phyloP scores from a whole-genome alignment of 2,888 invertebrate genomes.

The Cosmorhoe ocellata region DNA sequence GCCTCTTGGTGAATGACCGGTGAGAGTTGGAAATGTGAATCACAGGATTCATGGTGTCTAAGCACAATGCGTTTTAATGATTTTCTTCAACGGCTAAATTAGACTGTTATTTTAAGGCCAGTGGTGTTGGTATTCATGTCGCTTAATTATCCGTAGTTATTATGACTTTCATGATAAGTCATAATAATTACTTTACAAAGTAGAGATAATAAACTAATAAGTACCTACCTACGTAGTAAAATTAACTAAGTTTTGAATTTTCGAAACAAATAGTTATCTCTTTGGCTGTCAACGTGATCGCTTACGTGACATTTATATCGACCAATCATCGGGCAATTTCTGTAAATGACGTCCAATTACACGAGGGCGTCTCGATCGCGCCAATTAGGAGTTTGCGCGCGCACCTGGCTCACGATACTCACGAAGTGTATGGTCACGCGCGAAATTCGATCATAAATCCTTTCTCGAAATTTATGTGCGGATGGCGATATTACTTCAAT shows the following conservation, averaged over 20 bases:
- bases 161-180: neutral
- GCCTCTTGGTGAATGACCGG: conserved; percentile 77
- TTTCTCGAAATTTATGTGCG: conserved; percentile 48
- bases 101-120: conserved; percentile 2
- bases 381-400: conserved; percentile 73
- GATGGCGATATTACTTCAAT: conserved; percentile 41
- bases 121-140: conserved; percentile 2
- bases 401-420: conserved; percentile 76
- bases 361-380: conserved; percentile 68
- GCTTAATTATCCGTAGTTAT: neutral
- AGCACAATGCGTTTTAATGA: conserved; percentile 59
- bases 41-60: conserved; percentile 77
- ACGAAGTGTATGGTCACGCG: conserved; percentile 72
- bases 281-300: conserved; percentile 33
- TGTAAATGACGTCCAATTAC: conserved; percentile 75
- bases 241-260: conserved; percentile 11
- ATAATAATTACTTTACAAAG: conserved; percentile 5
- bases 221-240: neutral
- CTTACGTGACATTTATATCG: conserved; percentile 62
- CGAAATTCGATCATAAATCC: conserved; percentile 62
- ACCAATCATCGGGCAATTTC: conserved; percentile 67
- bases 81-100: conserved; percentile 43
- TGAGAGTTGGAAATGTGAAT: conserved; percentile 72
- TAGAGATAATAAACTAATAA: neutral
- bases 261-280: conserved; percentile 28